phyloP scores from a whole-genome alignment of 2,113 vertebrate species.

The Ptyas mucosa region DNA sequence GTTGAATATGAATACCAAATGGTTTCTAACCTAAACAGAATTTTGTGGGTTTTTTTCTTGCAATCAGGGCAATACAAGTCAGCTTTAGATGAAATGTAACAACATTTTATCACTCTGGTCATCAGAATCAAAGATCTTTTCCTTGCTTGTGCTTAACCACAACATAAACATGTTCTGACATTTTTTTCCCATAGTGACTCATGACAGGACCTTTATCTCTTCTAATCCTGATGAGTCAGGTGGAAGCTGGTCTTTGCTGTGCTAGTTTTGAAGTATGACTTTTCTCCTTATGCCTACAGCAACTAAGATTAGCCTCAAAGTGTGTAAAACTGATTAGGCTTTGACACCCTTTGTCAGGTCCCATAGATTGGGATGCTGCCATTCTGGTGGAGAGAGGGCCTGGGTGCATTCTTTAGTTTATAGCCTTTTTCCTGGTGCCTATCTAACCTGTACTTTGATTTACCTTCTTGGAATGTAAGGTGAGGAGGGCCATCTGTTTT shows the following conservation, averaged over 20 bases:
- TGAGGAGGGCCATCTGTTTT: no score
- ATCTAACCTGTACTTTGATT: no score
- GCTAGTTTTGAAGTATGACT: background rate
- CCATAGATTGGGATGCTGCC: no score
- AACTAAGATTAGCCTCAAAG: background rate
- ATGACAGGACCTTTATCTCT: background rate
- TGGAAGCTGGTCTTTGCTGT: background rate
- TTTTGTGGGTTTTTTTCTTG: slow-evolving; percentile 33
- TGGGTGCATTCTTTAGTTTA: no score
- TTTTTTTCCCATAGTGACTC: background rate
- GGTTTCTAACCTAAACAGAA: slow-evolving; percentile 6
- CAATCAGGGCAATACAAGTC: background rate
- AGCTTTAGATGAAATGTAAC: background rate
- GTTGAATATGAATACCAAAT: background rate
- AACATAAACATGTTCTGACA: background rate
- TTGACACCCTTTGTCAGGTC: background rate
- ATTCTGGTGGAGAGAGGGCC: no score
- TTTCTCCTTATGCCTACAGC: background rate
- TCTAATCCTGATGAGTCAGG: background rate
- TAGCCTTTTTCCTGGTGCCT: no score
- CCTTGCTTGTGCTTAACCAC: background rate
- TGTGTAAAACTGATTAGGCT: background rate
- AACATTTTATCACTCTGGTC: background rate
- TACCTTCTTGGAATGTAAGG: no score
- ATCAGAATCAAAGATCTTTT: background rate